phyloP scores from a whole-genome alignment of 2,888 invertebrate species.

The Polydrusus cervinus region DNA sequence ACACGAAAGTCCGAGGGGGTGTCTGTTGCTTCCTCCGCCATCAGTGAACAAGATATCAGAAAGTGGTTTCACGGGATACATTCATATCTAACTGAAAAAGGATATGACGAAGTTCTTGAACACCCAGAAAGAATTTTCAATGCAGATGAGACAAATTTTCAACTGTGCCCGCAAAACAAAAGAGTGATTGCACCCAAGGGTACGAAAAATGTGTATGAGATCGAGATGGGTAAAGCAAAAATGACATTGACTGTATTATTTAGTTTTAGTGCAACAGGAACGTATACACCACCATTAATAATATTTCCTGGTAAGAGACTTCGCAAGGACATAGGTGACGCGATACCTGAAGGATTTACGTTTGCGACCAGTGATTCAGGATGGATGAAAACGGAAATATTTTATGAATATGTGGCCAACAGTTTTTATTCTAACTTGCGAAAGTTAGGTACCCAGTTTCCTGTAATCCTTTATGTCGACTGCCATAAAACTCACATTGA shows the following conservation, averaged over 20 bases:
- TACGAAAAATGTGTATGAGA: too few relatives aligned
- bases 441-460: constrained; percentile 16
- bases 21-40: constrained; percentile 1
- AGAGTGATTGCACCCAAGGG: not conserved
- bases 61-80: too few relatives aligned
- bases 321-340: constrained; percentile 23
- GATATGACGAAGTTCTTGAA: constrained; percentile 35
- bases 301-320: constrained; percentile 43
- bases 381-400: constrained; percentile 54
- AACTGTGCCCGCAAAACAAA: not conserved
- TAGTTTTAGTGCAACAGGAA: not conserved
- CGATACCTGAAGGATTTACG: constrained; percentile 4
- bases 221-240: not conserved
- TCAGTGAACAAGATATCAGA: constrained; percentile 24
- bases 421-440: constrained; percentile 31
- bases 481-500: constrained; percentile 45
- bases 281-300: not conserved
- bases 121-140: constrained; percentile 57
- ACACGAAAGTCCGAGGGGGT: not conserved
- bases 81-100: too few relatives aligned
- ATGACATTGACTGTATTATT: not conserved
- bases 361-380: constrained; percentile 28
- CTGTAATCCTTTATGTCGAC: constrained; percentile 45
- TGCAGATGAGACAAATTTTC: constrained; percentile 33
- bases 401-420: constrained; percentile 40